Percentiles rank a stretch among this genome's conserved stretches.
Conservation (phyloP, 2,888 invertebrate species). For the Ectemnius lituratus region DNA sequence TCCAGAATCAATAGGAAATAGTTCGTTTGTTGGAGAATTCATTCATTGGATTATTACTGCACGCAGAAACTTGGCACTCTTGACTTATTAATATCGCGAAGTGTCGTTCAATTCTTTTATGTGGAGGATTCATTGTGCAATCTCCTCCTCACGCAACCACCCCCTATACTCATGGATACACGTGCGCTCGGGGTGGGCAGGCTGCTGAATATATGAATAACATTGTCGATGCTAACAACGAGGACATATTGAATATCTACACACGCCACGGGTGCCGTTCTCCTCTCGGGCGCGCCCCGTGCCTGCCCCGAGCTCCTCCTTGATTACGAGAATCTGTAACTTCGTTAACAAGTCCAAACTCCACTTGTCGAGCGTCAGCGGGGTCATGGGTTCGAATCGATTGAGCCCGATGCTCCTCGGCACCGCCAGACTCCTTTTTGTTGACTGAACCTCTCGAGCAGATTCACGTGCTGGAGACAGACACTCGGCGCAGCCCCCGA, state of each 20-base stretch:
- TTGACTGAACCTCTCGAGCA: neutral
- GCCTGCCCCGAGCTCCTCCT: conserved; percentile 45
- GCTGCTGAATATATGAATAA: conserved; percentile 76
- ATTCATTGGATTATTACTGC: too few relatives aligned
- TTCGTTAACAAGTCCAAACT: conserved; percentile 72
- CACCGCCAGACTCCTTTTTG: neutral
- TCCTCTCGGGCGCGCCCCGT: conserved; percentile 13
- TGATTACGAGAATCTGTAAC: conserved; percentile 76
- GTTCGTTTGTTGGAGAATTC: too few relatives aligned
- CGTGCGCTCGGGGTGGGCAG: conserved; percentile 53
- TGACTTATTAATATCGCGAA: neutral
- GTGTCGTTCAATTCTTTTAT: conserved; percentile 26
- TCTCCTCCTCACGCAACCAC: conserved; percentile 24
- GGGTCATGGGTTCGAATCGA: conserved; percentile 57
- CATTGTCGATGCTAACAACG: conserved; percentile 75
- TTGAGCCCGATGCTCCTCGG: conserved; percentile 57
- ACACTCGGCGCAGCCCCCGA: too few relatives aligned
- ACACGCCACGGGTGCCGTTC: conserved; percentile 54
- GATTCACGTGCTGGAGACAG: too few relatives aligned
- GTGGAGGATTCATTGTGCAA: conserved; percentile 38
- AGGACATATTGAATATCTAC: conserved; percentile 74
- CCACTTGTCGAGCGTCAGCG: conserved; percentile 53
- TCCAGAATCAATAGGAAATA: too few relatives aligned
- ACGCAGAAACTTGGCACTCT: too few relatives aligned
- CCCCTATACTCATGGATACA: conserved; percentile 22